Evolutionary conservation across 2,888 invertebrate genomes (phyloP).

Genomic region (Quadroppia sp.): DNA sequence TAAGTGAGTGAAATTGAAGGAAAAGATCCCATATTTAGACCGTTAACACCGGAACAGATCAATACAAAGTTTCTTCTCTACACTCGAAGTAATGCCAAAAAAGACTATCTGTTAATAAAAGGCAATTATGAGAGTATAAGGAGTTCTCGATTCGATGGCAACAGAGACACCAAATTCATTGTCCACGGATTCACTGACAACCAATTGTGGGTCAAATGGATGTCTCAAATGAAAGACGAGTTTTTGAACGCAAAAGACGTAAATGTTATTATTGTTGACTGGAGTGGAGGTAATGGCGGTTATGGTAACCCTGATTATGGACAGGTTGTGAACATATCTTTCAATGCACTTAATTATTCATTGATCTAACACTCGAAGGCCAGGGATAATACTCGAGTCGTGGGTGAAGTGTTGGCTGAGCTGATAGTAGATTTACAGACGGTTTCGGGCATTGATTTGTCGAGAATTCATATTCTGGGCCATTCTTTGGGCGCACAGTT

Average conservation of each 20-base stretch:
- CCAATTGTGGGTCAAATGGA: conserved; percentile 45
- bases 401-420: conserved; percentile 52
- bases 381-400: conserved; percentile 53
- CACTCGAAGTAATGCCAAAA: conserved; percentile 44
- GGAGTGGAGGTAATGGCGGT: conserved; percentile 44
- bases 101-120: conserved; percentile 36
- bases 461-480: conserved; percentile 42
- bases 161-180: conserved; percentile 44
- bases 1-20: too few species aligned
- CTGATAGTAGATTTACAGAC: conserved; percentile 49
- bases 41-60: conserved; percentile 44
- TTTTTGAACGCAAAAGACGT: conserved; percentile 22
- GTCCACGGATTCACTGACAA: conserved; percentile 48
- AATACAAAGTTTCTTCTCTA: conserved; percentile 45
- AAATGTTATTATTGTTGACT: conserved; percentile 38
- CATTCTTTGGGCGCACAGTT: conserved; percentile 44
- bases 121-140: conserved; percentile 41
- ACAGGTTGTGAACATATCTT: too few species aligned
- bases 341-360: not conserved
- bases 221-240: conserved; percentile 41
- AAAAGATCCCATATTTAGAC: too few species aligned
- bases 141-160: conserved; percentile 42
- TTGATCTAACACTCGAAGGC: conserved; percentile 48
- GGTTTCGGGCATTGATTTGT: not conserved
- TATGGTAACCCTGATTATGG: not conserved